phyloP scores from a whole-genome alignment of 1,140 invertebrate genomes.

The Diuraphis noxia region DNA sequence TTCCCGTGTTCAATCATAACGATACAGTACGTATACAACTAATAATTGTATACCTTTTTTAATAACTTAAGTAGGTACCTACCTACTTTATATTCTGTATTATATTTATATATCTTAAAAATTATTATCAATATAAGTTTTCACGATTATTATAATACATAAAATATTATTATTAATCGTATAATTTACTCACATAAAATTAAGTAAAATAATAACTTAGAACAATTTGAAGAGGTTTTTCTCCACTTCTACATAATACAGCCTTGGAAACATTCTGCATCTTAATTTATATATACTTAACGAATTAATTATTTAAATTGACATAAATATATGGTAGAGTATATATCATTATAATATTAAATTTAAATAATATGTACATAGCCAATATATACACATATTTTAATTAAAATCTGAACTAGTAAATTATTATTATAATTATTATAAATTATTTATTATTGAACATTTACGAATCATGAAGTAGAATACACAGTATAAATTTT shows the following conservation, averaged over 20 bases:
- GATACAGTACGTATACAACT: not conserved
- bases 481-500: not conserved
- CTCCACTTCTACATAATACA: not conserved
- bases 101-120: not conserved
- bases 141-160: not conserved
- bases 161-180: not conserved
- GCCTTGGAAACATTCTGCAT: not conserved
- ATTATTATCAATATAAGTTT: not conserved
- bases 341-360: not conserved
- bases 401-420: not conserved
- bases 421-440: no score
- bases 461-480: not conserved
- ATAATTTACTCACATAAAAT: not conserved
- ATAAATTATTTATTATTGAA: not conserved
- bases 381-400: not conserved
- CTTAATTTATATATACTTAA: slow-evolving; percentile 4
- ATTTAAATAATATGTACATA: not conserved
- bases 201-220: not conserved
- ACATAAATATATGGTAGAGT: not conserved
- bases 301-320: not conserved
- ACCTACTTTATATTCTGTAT: not conserved
- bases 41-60: not conserved
- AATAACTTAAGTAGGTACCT: not conserved
- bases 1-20: no score
- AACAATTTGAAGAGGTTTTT: not conserved